phyloP scores from a whole-genome alignment of 2,797 vertebrate species.

The Cheirogaleus major region DNA sequence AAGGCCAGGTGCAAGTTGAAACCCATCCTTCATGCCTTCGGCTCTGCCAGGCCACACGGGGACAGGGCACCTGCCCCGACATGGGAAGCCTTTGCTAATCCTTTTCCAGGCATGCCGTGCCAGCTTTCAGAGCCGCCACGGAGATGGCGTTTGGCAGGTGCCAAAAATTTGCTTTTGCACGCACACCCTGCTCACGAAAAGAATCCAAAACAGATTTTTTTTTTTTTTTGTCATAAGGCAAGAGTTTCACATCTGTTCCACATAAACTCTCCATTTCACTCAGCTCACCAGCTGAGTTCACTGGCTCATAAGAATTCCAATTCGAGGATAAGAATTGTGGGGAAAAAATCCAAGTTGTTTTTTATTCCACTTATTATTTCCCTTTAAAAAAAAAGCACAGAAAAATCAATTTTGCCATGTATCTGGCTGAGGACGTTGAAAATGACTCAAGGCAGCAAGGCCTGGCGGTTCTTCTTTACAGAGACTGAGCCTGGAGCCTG shows the following conservation, averaged over 20 bases:
- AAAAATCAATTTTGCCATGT: too few species aligned
- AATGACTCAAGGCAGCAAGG: too few species aligned
- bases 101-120: accelerated
- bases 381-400: too few species aligned
- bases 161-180: neutral
- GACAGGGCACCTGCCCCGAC: neutral
- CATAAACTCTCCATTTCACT: neutral
- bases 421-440: too few species aligned
- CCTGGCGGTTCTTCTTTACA: neutral
- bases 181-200: neutral
- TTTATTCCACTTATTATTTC: neutral
- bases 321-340: neutral
- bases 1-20: neutral
- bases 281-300: neutral
- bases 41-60: neutral
- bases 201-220: neutral
- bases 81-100: neutral
- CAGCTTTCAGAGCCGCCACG: neutral
- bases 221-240: neutral
- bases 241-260: neutral
- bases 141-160: neutral
- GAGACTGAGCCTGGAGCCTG: neutral
- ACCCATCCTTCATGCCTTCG: neutral
- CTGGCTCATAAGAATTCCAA: neutral
- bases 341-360: neutral